Base-by-base conservation (phyloP, 92 coral and sea anemone genomes). In the Parazoanthus darwini region DNA sequence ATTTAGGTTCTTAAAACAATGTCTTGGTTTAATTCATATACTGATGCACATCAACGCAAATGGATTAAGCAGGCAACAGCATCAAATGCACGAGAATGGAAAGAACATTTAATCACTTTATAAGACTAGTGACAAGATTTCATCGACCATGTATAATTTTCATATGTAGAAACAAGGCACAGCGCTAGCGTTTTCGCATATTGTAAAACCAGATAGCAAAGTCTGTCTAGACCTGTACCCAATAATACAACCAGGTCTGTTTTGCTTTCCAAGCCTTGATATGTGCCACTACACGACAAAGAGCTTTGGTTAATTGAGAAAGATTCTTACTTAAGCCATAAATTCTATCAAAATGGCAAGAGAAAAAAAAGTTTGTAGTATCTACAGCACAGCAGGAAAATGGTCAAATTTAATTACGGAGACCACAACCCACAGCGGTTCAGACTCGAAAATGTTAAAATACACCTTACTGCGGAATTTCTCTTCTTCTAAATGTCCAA, bases 371-470 rank as follows among this genome's bases (percentile, higher is more conserved):
- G 48, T 22, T 20, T 18, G 80, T 50, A 22, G 51, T 37, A 37
- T 76, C 29, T n/a, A 14, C 44, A 76, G 46, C 80, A 76, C 80
- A 76, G 80, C 80, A 76, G 80, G 80, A 39, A 76, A 76, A 76
- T 39, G 13, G 15, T 76, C 80, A 76, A 76, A 4, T 76, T 39
- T 23, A 76, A 76, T 76, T 42, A 76, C 80, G 9, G 26, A 38
- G 29, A 39, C 20, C 80, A 6, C 14, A 7, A 20, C 51, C 16
- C 0, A 20, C 80, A 76, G 46, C 3, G n/a, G n/a, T 76, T 39
- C 25, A 5, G 8, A 46, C 14, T 5, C 54, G 44, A 37, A 39
- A 42, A 46, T 14, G 44, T 20, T 76, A 23, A 36, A 76, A 42
- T 37, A 9, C 25, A 38, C 13, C 5, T 75, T 75, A 29, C 29